Percentiles rank a stretch among this genome's conserved stretches.
Conservation (phyloP, 92 coral and sea anemone species). For the Montipora capitata region DNA sequence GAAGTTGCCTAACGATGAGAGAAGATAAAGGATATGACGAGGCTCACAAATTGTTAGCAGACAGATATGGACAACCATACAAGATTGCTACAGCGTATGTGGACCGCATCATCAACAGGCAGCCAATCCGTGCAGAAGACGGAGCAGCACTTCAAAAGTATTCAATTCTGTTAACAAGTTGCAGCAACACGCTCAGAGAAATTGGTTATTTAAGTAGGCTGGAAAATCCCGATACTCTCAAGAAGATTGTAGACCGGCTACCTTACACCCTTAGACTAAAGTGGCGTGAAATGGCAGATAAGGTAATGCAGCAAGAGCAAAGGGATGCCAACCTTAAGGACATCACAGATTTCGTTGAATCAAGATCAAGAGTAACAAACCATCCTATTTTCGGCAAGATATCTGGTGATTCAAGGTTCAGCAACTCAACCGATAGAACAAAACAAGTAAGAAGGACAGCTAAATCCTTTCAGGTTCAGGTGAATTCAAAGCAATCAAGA, state of each 20-base stretch:
- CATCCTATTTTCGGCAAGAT: constrained; percentile 69
- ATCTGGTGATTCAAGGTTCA: not conserved
- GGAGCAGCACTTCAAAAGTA: constrained; percentile 34
- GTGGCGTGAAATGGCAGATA: constrained; percentile 53
- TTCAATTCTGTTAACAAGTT: constrained; percentile 57
- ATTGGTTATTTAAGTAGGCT: constrained; percentile 50
- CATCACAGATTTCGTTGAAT: constrained; percentile 48
- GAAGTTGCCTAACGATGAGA: constrained; percentile 66
- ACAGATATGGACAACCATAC: constrained; percentile 55
- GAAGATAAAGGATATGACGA: constrained; percentile 14
- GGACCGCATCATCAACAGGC: constrained; percentile 16
- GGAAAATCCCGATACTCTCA: constrained; percentile 49
- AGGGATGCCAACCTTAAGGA: constrained; percentile 26
- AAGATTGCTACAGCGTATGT: constrained; percentile 58
- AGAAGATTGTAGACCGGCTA: constrained; percentile 44
- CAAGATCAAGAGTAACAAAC: constrained; percentile 33
- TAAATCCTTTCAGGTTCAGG: not conserved
- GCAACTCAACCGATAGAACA: not conserved
- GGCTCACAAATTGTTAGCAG: constrained; percentile 56
- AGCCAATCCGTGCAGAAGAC: constrained; percentile 35
- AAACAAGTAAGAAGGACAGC: not conserved
- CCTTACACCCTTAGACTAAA: constrained; percentile 25
- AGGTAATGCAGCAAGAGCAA: constrained; percentile 25
- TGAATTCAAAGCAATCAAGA: not conserved
- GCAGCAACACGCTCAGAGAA: constrained; percentile 52